Base-by-base conservation (phyloP, 1,140 invertebrate species). In the Acromyrmex echinatior region DNA sequence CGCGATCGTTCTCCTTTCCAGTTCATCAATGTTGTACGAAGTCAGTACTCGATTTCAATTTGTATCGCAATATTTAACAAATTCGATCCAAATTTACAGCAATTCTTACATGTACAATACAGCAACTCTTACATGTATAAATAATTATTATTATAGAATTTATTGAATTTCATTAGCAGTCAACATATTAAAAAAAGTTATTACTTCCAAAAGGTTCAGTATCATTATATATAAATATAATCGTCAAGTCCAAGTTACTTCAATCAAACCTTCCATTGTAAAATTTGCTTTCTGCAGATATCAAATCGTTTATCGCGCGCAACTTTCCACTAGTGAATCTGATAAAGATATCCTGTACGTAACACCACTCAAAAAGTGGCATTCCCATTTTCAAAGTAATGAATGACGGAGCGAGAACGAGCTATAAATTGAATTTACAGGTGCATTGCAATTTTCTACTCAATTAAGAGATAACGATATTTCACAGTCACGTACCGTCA, bases 381-480 rank as follows among this genome's bases (percentile, higher is more conserved):
- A 58, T 45, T 73, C 28, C 35, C 14, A 80, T 39, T 70, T 68
- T 35, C 53, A 45, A n/a, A 10, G 79, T 73, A 58, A 82, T 73
- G 56, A 82, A 73, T 73, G 66, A 71, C 21, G 35, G 51, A 31
- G 79, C 53, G 51, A 81, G 58, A 45, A 51, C 31, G 31, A 60
- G 28, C 63, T 12, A 63, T 28, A 78, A 68, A 73, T 82, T 58
- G 79, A 82, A 58, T 58, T 82, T 73, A 71, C 63, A 45, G 53
- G 21, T 73, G 45, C 51, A 35, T 71, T 14, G 66, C 66, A 58
- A 51, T 45, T 81, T 56, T 82, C 51, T 49, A 73, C 56, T 82
- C 66, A 81, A 71, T 81, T 81, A 81, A 71, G 79, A 71, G 16
- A 14, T 45, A 71, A 21, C 35, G 51, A n/a, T 81, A 71, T 71